Base-by-base conservation (phyloP, 2,888 invertebrate genomes). In the Stenodema calcarata region DNA sequence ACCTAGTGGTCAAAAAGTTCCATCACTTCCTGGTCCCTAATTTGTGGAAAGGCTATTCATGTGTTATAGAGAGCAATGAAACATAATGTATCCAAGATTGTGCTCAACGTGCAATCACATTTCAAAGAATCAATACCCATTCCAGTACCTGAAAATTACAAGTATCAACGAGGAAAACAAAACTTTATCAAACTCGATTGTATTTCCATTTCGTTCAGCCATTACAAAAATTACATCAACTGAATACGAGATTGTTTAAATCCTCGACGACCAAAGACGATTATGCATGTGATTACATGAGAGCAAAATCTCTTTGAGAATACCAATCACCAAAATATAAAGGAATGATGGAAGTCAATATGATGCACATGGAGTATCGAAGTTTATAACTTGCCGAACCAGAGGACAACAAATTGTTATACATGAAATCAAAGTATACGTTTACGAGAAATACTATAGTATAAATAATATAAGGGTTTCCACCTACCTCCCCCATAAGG, bases 401-500 rank as follows among this genome's bases (percentile, higher is more conserved):
- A 23, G n/a, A 7, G 62, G 27, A 62, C 23, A 62, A 23, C n/a
- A 62, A 62, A 62, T 62, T 2, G 23, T 47, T 62, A 23, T 62
- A 62, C 62, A 62, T 54, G 18, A 1, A 62, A 69, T 69, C 16
- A 50, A 62, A 35, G 3, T 35, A 69, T 30, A 62, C 23, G 78
- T 27, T 75, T 18, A 75, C 35, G n/a, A 18, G 18, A 62, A 62
- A 62, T 80, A 50, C 28, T 47, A 54, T 27, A 28, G 30, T 47
- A 80, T 28, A 80, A 80, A 27, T 80, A 54, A 35, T 84, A 28
- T 83, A 83, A 83, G 79, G 50, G 44, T 84, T 70, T 84, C 62
- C 41, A 84, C 84, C 84, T 84, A 84, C 84, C 84, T 84, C 84
- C 84, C 84, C 84, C 70, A 27, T 44, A 69, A 69, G 73, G 41